Percentiles rank a stretch among this genome's conserved stretches.
These are phyloP conservation scores for Aphelenchoides besseyi DNA, from an alignment of 1,140 invertebrate genomes.

Conservation along the genomic window DNA sequence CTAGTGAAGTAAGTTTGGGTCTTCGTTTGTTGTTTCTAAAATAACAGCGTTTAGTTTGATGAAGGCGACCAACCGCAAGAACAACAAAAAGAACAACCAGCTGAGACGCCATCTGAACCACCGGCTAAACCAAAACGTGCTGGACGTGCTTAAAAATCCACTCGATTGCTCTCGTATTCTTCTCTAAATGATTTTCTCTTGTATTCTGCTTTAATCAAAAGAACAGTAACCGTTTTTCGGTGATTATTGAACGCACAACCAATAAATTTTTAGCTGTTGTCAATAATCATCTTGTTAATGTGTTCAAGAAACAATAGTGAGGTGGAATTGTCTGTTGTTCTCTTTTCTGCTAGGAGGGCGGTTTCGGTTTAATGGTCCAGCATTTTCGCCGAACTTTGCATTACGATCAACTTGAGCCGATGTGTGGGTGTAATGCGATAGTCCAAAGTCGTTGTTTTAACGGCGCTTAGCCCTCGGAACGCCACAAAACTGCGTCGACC, in stretches of 20 bases:
- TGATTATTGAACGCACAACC: not conserved
- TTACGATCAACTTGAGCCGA: not conserved
- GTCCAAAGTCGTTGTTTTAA: not conserved
- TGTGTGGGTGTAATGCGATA: not conserved
- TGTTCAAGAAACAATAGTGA: too few species aligned
- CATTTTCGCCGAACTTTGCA: not conserved
- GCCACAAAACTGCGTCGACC: not conserved
- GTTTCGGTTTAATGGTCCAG: not conserved
- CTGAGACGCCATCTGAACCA: slow-evolving; percentile 13
- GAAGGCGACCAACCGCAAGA: slow-evolving; percentile 14
- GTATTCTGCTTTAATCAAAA: too few species aligned
- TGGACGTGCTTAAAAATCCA: not conserved
- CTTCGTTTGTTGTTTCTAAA: too few species aligned
- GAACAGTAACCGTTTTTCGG: too few species aligned
- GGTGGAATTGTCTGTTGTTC: not conserved
- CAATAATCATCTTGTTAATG: not conserved
- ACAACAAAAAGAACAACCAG: slow-evolving; percentile 11
- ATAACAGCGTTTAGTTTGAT: not conserved
- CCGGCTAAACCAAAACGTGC: slow-evolving; percentile 13
- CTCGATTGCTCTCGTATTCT: not conserved
- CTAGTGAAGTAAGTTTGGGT: not conserved
- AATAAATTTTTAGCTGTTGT: not conserved
- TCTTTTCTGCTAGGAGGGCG: not conserved
- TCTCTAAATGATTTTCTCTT: not conserved
- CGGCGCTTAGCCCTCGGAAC: too few species aligned